Evolutionary conservation across 1,140 invertebrate genomes (phyloP), one percentile per base, ranked within the genome.

Genomic region (Orussus abietinus): DNA sequence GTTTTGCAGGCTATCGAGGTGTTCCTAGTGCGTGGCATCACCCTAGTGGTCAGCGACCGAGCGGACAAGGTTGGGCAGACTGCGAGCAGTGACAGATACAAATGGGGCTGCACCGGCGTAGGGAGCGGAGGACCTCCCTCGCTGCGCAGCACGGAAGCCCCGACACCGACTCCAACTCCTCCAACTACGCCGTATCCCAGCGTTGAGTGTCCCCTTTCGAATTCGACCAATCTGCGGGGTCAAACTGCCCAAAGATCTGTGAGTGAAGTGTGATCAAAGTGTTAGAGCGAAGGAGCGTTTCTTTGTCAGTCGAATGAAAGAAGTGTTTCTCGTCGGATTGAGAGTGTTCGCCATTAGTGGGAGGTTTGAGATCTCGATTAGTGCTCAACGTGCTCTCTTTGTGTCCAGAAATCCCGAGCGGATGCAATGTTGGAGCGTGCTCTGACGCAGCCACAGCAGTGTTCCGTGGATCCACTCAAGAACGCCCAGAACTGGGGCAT

Each of bases 391-490:
- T n/a, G 21, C 20, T 29, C 28, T 18, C 4, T 38, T 35, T 39
- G 33, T 48, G 49, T 56, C 38, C 39, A 76, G 75, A 78, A 78
- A 75, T 77, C 78, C 38, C 79, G 82, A 51, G 80, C 77, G 53
- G 80, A 83, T 80, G 80, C 81, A 62, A 84, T 84, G 77, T 76
- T 84, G 68, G 80, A 82, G 75, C 78, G 77, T 72, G 74, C 76
- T 64, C 73, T 70, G 61, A 71, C 66, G 42, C 69, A 72, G 62
- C 69, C 72, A 62, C 71, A 77, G 58, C 69, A 70, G 57, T 69
- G 66, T 70, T 70, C 65, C 54, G 66, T 70, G 56, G 72, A 75
- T 75, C 75, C 75, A 42, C 60, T 79, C 32, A 69, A 74, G 47
- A 75, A 77, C 61, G 77, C 77, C 43, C 57, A 66, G 49, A 70